Evolutionary conservation across 1,140 invertebrate species (phyloP), one percentile per base, ranked within the genome.

Genomic region (Lasioglossum albipes): DNA sequence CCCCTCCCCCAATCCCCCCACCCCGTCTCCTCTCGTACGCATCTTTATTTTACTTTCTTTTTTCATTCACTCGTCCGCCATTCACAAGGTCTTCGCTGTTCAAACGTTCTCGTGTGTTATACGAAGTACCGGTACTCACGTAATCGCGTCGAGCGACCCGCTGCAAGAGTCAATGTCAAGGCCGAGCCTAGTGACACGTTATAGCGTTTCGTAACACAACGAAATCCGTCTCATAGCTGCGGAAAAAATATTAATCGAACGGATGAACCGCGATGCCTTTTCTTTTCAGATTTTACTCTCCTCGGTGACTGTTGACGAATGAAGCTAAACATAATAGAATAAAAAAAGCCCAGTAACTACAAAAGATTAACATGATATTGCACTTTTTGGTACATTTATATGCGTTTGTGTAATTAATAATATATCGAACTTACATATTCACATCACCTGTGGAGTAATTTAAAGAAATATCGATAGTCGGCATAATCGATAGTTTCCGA

Each of bases 131-230:
- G 57, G 22, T 42, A 42, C 68, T 27, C 73, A 86, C 65, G 62
- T 78, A 86, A 86, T 71, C 78, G 66, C 22, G 61, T 54, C 13
- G 52, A 36, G 10, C 18, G 61, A 79, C 45, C 57, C 52, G 57
- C 41, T 74, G 70, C 49, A 70, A 52, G 57, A 79, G 73, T 66
- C 81, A 62, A 75, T 83, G 84, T 86, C 84, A 86, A 86, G 86
- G 79, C 54, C 59, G n/a, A 54, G 20, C 31, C 52, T 80, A 18
- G 31, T 52, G 41, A 57, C 41, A 84, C 61, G 52, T 27, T 74
- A 76, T 62, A 64, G 62, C 27, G 76, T 74, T 61, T 72, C 79
- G 73, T 82, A 82, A 82, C 74, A 68, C 76, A 66, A 66, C 59
- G 81, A 78, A 84, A 75, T 82, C 67, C 45, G 22, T 27, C 52